Evolutionary conservation across 2,888 invertebrate genomes (phyloP), one percentile per base, ranked within the genome.

Genomic region (Anthrax anthrax): DNA sequence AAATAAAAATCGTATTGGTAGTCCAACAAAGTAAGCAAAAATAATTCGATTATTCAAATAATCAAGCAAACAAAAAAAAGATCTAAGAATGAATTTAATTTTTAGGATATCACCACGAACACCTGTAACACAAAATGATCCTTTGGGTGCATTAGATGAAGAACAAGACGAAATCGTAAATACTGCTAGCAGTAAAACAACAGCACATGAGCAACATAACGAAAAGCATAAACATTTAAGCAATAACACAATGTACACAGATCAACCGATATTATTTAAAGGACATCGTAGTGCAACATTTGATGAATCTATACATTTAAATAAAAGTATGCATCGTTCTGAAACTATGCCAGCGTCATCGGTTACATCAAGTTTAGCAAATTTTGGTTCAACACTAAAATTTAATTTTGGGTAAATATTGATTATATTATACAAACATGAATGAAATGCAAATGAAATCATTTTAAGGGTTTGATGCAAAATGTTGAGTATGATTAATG

Each of bases 91-190:
- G 23, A 41, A 36, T 44, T 44, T 39, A 19, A 37, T 23, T 27
- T 18, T 42, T 42, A 81, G 81, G 59, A 68, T 78, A 42, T 81
- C 84, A 1, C 81, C 81, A 34, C 75, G 89, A 47, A 90, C 89
- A 3, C 85, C 89, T 0, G 90, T 94, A 1, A 84, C 91, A 0
- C 80, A 87, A 60, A 90, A 92, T 65, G 94, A 94, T 70, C 94
- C 94, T 0, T 70, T 94, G 18, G 94, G 92, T 8, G 89, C 91
- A 5, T 71, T 92, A 2, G 66, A 73, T 47, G 70, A 69, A 52
- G 65, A 66, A 44, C 60, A 62, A 42, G 52, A 66, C 14, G 48
- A 47, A 14, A 42, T 18, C 3, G 38, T 39, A 56, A 58, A 44
- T 9, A 32, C 18, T 12, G 34, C 12, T 8, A 14, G n/a, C 10